Conservation (phyloP, 2,888 invertebrate genomes). For the Ochropacha duplaris region DNA sequence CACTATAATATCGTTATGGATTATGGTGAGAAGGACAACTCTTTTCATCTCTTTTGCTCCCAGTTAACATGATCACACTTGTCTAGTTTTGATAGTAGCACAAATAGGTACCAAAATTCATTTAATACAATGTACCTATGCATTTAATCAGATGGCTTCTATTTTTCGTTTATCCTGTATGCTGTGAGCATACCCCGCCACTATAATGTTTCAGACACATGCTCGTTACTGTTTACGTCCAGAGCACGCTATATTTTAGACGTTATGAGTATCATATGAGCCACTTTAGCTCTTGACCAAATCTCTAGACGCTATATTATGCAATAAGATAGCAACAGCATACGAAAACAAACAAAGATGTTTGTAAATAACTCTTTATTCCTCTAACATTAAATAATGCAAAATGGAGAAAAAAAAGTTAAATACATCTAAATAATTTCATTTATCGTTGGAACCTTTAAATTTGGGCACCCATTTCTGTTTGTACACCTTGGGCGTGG, state of each 20-base stretch:
- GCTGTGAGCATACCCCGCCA: not conserved
- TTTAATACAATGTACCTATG: no score
- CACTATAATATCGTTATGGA: no score
- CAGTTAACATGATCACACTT: no score
- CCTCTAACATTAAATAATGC: not conserved
- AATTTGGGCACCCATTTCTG: no score
- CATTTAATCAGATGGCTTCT: not conserved
- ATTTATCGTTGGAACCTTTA: no score
- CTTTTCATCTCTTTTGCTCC: no score
- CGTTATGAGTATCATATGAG: not conserved
- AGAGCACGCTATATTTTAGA: not conserved
- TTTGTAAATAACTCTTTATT: not conserved
- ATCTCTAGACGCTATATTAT: not conserved
- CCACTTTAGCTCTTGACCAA: conserved; percentile 1
- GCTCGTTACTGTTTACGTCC: conserved; percentile 1
- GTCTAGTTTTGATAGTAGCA: no score
- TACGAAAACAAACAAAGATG: not conserved
- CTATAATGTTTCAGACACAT: not conserved
- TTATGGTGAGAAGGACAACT: no score
- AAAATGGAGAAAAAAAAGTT: no score
- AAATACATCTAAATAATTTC: no score
- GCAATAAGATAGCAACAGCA: not conserved
- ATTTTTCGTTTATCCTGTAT: not conserved
- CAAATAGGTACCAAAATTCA: no score
- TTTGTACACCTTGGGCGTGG: no score